Conservation (phyloP, 2,113 vertebrate genomes). For the Platycercus adscitus region DNA sequence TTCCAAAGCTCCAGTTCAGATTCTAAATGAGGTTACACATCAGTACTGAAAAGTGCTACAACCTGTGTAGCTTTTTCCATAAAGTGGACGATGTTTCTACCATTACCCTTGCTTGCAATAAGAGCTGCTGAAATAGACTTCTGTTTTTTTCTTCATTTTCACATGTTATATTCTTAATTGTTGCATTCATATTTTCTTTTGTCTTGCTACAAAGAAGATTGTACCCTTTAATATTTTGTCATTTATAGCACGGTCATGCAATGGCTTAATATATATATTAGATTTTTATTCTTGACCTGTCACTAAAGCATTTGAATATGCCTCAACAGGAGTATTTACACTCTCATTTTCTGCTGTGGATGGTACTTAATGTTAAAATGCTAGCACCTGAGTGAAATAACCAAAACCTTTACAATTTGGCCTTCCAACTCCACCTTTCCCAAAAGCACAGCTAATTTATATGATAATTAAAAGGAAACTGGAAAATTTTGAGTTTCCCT, state of each 20-base stretch:
- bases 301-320: not conserved
- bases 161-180: not conserved
- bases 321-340: not conserved
- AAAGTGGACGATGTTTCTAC: not conserved
- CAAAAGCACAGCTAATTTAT: slow-evolving; percentile 7
- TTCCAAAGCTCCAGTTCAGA: not conserved
- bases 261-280: not conserved
- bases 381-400: not conserved
- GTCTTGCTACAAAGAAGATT: not conserved
- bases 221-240: not conserved
- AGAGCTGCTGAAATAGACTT: accelerated
- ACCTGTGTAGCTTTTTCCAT: not conserved
- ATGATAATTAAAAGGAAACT: slow-evolving; percentile 33
- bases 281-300: not conserved
- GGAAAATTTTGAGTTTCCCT: not conserved
- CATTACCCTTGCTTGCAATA: not conserved
- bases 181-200: not conserved
- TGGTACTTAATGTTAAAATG: not conserved
- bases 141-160: not conserved
- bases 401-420: slow-evolving; percentile 5
- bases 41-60: not conserved
- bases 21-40: not conserved
- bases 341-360: not conserved
- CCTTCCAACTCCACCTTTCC: not conserved
- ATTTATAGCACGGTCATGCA: not conserved